These are phyloP conservation scores for Oreohelix idahoensis DNA, from an alignment of 1,140 invertebrate species.

Conservation along the genomic window DNA sequence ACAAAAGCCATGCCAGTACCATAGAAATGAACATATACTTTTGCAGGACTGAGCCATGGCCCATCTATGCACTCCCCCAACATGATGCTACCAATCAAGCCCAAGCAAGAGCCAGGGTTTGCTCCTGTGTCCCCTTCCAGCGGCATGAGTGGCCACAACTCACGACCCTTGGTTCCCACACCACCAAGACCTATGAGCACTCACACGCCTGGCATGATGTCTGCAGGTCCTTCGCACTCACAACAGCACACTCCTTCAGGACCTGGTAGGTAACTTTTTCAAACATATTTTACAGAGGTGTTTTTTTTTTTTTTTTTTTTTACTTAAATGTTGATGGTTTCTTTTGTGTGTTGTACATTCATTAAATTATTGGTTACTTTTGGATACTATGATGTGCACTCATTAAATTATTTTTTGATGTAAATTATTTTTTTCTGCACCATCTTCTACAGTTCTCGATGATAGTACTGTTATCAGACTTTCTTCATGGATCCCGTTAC, in stretches of 20 bases:
- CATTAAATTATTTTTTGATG: no score
- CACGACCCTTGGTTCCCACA: slow-evolving; percentile 50
- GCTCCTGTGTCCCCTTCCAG: slow-evolving; percentile 73
- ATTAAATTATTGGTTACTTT: no score
- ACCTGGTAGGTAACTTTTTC: slow-evolving; percentile 19
- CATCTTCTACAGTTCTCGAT: no score
- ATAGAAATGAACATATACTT: slow-evolving; percentile 32
- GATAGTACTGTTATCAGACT: no score
- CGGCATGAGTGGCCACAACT: slow-evolving; percentile 74
- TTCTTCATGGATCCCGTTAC: no score
- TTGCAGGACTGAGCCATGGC: slow-evolving; percentile 52
- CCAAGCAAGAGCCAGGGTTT: slow-evolving; percentile 57
- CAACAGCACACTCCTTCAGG: slow-evolving; percentile 36
- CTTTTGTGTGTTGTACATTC: no score
- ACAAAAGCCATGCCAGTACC: no score
- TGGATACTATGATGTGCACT: no score
- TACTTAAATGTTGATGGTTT: no score
- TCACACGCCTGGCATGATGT: slow-evolving; percentile 51
- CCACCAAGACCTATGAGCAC: slow-evolving; percentile 58
- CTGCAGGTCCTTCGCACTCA: slow-evolving; percentile 42
- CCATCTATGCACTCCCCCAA: slow-evolving; percentile 70
- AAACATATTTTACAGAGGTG: not conserved
- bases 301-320: no score
- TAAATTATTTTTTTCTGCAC: no score
- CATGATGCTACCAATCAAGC: slow-evolving; percentile 67